A percentile compares a stretch with the other conserved stretches of the same genome.
phyloP scores from a whole-genome alignment of 1,140 invertebrate genomes.

The Leptonema lineaticorne region DNA sequence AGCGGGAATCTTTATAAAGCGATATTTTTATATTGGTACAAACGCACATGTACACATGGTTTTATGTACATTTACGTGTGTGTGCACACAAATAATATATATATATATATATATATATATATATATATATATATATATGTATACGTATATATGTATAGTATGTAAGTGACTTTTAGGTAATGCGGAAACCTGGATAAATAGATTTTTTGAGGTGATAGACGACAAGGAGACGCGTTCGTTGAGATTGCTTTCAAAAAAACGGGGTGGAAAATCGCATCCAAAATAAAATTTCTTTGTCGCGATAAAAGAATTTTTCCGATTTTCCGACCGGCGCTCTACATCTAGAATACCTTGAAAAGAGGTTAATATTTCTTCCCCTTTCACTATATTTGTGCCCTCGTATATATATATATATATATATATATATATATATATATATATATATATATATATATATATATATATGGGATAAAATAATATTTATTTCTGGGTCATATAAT shows the following conservation, averaged over 20 bases:
- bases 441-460: too few species aligned
- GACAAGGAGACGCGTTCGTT: conserved; percentile 5
- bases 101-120: too few species aligned
- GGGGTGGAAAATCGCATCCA: conserved; percentile 2
- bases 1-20: too few species aligned
- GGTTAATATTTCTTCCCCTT: not conserved
- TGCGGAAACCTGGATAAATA: conserved; percentile 15
- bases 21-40: too few species aligned
- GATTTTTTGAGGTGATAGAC: conserved; percentile 16
- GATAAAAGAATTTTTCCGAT: conserved; percentile 17
- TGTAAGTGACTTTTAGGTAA: not conserved
- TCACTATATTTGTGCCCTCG: too few species aligned
- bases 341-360: not conserved
- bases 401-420: too few species aligned
- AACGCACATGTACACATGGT: too few species aligned
- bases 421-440: too few species aligned
- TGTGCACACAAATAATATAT: too few species aligned
- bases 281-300: conserved; percentile 19
- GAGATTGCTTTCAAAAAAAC: conserved; percentile 12
- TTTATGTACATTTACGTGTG: too few species aligned
- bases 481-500: too few species aligned
- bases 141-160: not conserved
- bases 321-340: not conserved
- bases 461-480: too few species aligned
- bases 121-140: not conserved